Evolutionary conservation across 2,888 invertebrate species (phyloP), one percentile per base, ranked within the genome.

Genomic region (Megamerina dolium): DNA sequence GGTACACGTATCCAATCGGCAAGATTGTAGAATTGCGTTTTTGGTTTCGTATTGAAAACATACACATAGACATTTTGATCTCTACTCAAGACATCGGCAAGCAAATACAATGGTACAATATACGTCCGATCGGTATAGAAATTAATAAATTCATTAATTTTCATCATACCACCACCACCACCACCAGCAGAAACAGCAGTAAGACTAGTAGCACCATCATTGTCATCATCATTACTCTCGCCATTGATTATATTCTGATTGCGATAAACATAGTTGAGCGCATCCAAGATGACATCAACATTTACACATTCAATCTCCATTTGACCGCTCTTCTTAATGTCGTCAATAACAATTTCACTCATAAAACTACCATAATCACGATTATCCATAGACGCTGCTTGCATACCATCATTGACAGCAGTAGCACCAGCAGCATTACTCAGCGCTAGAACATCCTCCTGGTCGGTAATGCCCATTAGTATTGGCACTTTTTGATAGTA

Each of bases 1-100:
- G 88, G 87, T 1, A 88, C 87, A 14, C 81, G 79, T 1, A 85
- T 79, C 87, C 88, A 88, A 34, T 79, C 79, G 0, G 87, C 84
- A 19, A 87, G 75, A 38, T 80, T 80, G 21, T 79, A 78, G 34
- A 77, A 74, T 36, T 75, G 72, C 0, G 85, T 84, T 56, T 78
- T 78, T 1, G 86, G 82, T 53, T 85, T 82, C 54, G 80, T 74
- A 66, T 87, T 87, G 60, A 88, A 88, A 54, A 87, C 75, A 60
- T 88, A 87, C 2, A 83, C 74, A 58, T 78, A 87, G 3, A 84
- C 80, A 4, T 78, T 75, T 39, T 66, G 60, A 20, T 64, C 58
- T 13, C 76, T 75, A 49, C 83, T 80, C 18, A 85, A 67, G 58
- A 78, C 77, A 31, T 77, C 78, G 1, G 87, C 85, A 27, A 85